Evolutionary conservation across 2,888 invertebrate genomes (phyloP).

Genomic region (Oxystoma pomonae): DNA sequence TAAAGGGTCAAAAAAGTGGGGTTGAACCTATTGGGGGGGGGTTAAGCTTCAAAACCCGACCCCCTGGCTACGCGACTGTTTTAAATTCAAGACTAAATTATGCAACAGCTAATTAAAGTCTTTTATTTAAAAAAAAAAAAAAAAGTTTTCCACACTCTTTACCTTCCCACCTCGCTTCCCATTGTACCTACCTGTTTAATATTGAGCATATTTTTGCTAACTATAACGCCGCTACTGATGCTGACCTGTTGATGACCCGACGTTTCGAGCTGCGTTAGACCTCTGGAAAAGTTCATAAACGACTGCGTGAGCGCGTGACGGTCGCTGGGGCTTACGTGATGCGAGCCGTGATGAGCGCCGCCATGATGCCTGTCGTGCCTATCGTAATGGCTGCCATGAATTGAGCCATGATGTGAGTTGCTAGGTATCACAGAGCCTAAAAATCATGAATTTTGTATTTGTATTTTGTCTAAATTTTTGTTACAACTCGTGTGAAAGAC

Average conservation of each 20-base stretch:
- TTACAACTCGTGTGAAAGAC: no score
- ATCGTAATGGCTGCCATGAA: constrained; percentile 10
- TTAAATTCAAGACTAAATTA: no score
- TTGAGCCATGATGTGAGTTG: constrained; percentile 7
- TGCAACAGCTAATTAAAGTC: no score
- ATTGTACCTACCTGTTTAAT: constrained; percentile 38
- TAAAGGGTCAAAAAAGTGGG: no score
- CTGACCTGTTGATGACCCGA: neutral
- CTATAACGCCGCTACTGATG: neutral
- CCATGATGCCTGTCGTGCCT: constrained; percentile 6
- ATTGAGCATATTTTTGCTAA: constrained; percentile 32
- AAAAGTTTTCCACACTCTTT: no score
- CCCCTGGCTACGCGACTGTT: no score
- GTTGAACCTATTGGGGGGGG: no score
- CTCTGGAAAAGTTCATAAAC: constrained; percentile 51
- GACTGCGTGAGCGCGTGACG: constrained; percentile 48
- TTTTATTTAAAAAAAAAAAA: no score
- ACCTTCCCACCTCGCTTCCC: no score
- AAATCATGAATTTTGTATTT: no score
- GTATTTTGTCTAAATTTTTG: no score
- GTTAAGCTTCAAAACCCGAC: no score
- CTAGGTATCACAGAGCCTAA: constrained; percentile 7
- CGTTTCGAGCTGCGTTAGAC: constrained; percentile 39
- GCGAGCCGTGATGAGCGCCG: constrained; percentile 12
- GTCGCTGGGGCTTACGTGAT: constrained; percentile 25